Evolutionary conservation across 2,113 vertebrate species (phyloP).

Genomic region (Psilopogon haemacephalus): DNA sequence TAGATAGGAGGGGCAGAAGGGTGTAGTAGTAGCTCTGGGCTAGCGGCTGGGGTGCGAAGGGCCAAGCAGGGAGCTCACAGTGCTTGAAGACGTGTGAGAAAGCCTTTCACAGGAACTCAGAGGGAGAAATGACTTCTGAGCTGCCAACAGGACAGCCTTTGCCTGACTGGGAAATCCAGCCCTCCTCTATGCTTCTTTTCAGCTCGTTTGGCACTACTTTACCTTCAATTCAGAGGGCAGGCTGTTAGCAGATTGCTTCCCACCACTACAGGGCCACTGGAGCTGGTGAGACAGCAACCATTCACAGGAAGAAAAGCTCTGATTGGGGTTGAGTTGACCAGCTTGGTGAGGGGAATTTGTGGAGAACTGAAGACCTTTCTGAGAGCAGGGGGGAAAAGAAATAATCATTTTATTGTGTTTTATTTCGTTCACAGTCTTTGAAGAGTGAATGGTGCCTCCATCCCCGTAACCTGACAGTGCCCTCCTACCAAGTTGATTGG

Average conservation of each 20-base stretch:
- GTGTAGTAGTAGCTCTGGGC: not conserved
- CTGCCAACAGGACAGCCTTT: not conserved
- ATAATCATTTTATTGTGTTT: constrained; percentile 24
- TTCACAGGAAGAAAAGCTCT: not conserved
- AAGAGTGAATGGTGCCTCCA: constrained; percentile 52
- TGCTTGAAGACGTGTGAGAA: not conserved
- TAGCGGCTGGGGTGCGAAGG: not conserved
- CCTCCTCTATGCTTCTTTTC: not conserved
- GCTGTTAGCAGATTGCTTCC: not conserved
- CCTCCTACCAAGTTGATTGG: constrained; percentile 63
- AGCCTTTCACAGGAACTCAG: not conserved
- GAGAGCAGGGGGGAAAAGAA: not conserved
- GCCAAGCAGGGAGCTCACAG: not conserved
- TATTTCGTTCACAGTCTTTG: constrained; percentile 35
- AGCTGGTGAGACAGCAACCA: not conserved
- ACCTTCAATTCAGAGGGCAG: not conserved
- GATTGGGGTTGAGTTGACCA: not conserved
- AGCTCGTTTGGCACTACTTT: not conserved
- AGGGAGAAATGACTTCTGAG: not conserved
- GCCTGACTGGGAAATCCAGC: not conserved
- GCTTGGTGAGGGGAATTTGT: not conserved
- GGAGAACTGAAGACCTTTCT: not conserved
- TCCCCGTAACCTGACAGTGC: constrained; percentile 17
- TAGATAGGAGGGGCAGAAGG: accelerated
- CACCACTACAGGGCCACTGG: not conserved